Evolutionary conservation across 2,113 vertebrate species (phyloP), one percentile per base, ranked within the genome.

Genomic region (Hydrolagus affinis): DNA sequence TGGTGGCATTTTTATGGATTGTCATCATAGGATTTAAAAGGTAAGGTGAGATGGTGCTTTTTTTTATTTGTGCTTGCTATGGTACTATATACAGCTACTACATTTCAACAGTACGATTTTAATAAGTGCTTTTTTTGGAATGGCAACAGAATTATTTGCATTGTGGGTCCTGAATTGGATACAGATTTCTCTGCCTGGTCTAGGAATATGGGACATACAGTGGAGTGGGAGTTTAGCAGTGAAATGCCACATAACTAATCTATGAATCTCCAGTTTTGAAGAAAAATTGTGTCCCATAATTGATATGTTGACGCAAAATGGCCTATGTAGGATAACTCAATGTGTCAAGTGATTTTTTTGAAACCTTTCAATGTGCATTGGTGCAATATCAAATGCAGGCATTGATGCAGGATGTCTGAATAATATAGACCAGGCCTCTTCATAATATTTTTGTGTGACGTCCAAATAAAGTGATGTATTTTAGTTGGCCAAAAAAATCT

Each of bases 1-100:
- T 83, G 62, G 28, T 83, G 62, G 78, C 25, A 66, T 80, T 83
- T 80, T 57, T 83, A 68, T 83, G 62, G 21, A 59, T 60, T 77
- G 60, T 60, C n/a, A 14, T 25, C 21, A 10, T 23, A 77, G n/a
- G 62, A 66, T 64, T 83, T 66, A 28, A 28, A 21, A 83, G 28
- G 25, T 8, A 57, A 56, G 62, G 62, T 28, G 30, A 8, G 14
- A 30, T 44, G 44, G 25, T 28, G 11, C 60, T 66, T 68, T 83
- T 66, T 68, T 83, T 83, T 66, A 83, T 83, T 83, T 83, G 62
- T 11, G 23, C 30, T 30, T 66, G 25, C 62, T 68, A 83, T 62
- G 25, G 8, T 78, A 78, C 11, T 62, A 11, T 78, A 25, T 68
- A 14, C 11, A 21, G 78, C 78, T 83, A 28, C 62, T 30, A 68